phyloP scores from a whole-genome alignment of 2,888 invertebrate genomes.

The Euplagia quadripunctaria region DNA sequence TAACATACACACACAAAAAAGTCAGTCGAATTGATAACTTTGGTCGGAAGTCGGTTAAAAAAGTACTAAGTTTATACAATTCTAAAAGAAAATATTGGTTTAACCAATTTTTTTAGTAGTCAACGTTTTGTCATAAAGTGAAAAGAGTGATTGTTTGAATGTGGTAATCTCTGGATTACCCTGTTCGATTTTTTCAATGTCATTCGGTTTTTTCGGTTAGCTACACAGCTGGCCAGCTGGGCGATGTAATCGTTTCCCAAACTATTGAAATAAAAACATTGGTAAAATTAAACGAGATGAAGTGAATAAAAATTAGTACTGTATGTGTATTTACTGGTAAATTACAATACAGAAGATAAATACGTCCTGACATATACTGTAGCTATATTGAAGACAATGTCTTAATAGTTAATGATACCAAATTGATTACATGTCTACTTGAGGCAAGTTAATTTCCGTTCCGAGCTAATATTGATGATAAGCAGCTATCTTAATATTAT shows the following conservation, averaged over 20 bases:
- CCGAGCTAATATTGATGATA: neutral
- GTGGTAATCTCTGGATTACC: too few species aligned
- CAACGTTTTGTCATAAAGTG: neutral
- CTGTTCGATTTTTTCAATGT: too few species aligned
- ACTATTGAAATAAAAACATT: too few species aligned
- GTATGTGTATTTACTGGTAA: too few species aligned
- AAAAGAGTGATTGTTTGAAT: neutral
- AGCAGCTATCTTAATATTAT: neutral
- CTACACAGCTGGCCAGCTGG: too few species aligned
- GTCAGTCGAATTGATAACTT: neutral
- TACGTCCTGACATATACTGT: neutral
- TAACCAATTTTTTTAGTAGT: neutral
- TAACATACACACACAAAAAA: neutral
- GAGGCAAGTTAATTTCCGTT: constrained; percentile 16
- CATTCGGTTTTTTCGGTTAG: too few species aligned
- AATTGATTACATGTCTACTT: constrained; percentile 15
- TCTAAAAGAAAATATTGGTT: neutral
- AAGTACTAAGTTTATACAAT: neutral
- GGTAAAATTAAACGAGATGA: too few species aligned
- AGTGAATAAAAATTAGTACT: too few species aligned
- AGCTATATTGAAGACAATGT: neutral
- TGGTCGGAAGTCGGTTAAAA: neutral
- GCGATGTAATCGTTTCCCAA: too few species aligned
- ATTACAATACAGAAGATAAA: neutral
- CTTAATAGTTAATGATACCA: constrained; percentile 16